Percentiles rank a stretch among this genome's conserved stretches.
Conservation (phyloP, 2,888 invertebrate species). For the Isoperla grammatica region DNA sequence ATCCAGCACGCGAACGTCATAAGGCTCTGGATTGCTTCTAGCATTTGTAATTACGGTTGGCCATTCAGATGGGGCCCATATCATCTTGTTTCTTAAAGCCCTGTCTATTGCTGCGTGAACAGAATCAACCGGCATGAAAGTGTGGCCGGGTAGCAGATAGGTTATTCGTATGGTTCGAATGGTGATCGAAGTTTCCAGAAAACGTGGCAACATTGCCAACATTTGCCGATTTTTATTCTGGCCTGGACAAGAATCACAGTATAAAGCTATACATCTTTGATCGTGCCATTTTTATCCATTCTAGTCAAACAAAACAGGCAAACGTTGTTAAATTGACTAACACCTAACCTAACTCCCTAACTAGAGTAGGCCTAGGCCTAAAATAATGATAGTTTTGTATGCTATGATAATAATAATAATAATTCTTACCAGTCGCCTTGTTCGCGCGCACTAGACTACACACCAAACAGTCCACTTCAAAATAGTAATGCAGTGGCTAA, state of each 20-base stretch:
- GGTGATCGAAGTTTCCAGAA: conserved; percentile 30
- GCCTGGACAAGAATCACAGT: conserved; percentile 34
- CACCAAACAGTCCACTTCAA: no score
- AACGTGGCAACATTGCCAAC: conserved; percentile 29
- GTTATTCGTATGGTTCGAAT: conserved; percentile 34
- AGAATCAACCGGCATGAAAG: conserved; percentile 38
- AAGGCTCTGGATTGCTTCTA: conserved; percentile 31
- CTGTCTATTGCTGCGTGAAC: conserved; percentile 32
- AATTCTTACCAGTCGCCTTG: no score
- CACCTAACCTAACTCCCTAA: no score
- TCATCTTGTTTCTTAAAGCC: conserved; percentile 30
- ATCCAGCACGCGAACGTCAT: no score
- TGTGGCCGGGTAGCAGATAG: conserved; percentile 37
- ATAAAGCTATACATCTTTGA: conserved; percentile 29
- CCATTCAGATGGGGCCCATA: conserved; percentile 36
- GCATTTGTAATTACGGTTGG: conserved; percentile 30
- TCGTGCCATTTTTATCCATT: conserved; percentile 30
- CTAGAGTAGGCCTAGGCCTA: no score
- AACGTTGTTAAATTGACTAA: no score
- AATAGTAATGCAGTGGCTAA: no score
- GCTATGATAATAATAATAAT: no score
- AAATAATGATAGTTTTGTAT: no score
- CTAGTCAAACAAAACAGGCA: conserved; percentile 34
- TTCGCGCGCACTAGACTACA: no score
- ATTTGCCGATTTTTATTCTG: conserved; percentile 36